phyloP scores from a whole-genome alignment of 2,888 invertebrate genomes.

The Leuctra nigra region DNA sequence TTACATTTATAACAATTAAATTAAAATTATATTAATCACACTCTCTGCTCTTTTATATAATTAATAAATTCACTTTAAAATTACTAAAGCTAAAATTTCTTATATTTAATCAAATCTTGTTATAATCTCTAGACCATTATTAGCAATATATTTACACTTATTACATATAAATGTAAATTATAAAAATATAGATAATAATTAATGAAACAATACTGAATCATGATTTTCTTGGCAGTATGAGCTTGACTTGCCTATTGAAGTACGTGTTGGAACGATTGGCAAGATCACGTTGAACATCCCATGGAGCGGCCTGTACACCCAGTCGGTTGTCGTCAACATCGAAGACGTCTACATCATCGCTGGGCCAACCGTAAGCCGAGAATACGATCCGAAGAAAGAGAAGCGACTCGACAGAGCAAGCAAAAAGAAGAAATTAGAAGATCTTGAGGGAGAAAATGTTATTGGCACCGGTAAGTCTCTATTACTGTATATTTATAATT shows the following conservation, averaged over 20 bases:
- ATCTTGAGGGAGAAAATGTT: constrained; percentile 54
- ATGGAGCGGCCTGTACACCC: constrained; percentile 68
- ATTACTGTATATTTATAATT: not conserved
- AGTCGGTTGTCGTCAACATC: constrained; percentile 63
- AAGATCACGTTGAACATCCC: constrained; percentile 68
- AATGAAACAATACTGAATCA: no score
- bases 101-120: no score
- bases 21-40: no score
- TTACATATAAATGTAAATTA: no score
- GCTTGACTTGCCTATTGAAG: constrained; percentile 71
- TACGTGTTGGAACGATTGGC: constrained; percentile 73
- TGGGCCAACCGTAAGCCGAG: constrained; percentile 60
- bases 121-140: no score
- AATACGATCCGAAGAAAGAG: constrained; percentile 67
- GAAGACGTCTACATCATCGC: constrained; percentile 72
- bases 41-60: no score
- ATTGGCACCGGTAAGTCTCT: constrained; percentile 38
- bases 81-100: no score
- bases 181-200: no score
- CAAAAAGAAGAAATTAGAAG: constrained; percentile 62
- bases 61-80: no score
- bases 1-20: no score
- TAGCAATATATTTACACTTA: no score
- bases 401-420: constrained; percentile 63
- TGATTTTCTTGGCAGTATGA: constrained; percentile 57